These are phyloP conservation scores for Oreochromis aureus DNA, from an alignment of 2,113 vertebrate species.

Conservation along the genomic window DNA sequence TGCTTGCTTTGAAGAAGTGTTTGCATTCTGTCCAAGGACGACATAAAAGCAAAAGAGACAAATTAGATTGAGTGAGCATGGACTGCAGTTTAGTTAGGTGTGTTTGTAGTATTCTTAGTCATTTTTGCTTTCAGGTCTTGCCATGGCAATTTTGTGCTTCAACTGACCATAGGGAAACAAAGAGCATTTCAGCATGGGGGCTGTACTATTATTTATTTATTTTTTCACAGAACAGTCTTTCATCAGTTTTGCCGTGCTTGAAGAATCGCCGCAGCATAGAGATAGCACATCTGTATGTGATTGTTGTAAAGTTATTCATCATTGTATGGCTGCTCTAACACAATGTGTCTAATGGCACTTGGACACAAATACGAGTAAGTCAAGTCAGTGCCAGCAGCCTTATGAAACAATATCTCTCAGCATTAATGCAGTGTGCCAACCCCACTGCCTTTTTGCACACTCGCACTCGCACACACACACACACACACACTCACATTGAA, in stretches of 20 bases:
- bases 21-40: constrained; percentile 48
- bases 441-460: background rate
- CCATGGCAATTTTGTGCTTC: background rate
- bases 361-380: background rate
- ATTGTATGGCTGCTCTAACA: background rate
- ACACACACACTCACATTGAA: background rate
- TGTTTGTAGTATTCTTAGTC: constrained; percentile 14
- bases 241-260: background rate
- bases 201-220: background rate
- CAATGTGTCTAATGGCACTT: background rate
- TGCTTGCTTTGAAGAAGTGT: constrained; percentile 54
- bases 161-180: background rate
- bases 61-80: constrained; percentile 30
- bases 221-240: background rate
- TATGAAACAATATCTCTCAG: constrained; percentile 15
- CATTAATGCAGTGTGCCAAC: background rate
- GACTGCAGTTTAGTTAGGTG: constrained; percentile 17
- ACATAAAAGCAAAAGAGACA: constrained; percentile 51
- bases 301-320: background rate
- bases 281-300: background rate
- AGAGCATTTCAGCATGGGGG: background rate
- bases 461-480: background rate
- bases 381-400: constrained; percentile 18
- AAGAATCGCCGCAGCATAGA: background rate
- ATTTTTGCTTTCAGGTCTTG: constrained; percentile 19